Conservation (phyloP, 1,140 invertebrate genomes). For the Drosophila melanogaster region DNA sequence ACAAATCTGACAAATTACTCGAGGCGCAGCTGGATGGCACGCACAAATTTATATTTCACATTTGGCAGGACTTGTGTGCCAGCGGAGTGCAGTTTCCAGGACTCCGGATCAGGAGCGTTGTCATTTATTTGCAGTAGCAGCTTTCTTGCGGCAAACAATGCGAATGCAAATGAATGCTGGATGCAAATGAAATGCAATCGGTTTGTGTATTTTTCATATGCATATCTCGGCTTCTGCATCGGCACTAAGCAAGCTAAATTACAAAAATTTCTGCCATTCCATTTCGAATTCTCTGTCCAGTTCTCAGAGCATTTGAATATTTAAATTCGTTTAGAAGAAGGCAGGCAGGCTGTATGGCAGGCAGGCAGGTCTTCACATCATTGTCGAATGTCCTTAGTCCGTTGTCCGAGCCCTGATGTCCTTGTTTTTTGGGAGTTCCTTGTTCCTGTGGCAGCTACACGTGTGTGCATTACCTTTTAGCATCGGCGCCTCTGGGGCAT, state of each 20-base stretch:
- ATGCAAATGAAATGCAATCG: conserved; percentile 51
- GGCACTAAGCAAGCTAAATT: conserved; percentile 34
- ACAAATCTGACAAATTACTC: conserved; percentile 71
- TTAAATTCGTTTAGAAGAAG: conserved; percentile 59
- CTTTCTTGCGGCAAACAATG: conserved; percentile 59
- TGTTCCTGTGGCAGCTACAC: conserved; percentile 38
- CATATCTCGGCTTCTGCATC: conserved; percentile 30
- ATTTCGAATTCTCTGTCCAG: conserved; percentile 37
- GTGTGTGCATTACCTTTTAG: conserved; percentile 49
- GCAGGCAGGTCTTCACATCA: conserved; percentile 16
- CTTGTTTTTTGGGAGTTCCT: conserved; percentile 12
- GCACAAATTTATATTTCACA: conserved; percentile 61
- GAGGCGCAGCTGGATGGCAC: conserved; percentile 46
- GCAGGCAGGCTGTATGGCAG: not conserved
- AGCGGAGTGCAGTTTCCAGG: conserved; percentile 4
- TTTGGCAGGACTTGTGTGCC: conserved; percentile 41
- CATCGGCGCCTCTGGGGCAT: conserved; percentile 51
- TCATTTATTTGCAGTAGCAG: conserved; percentile 54
- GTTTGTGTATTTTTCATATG: conserved; percentile 61
- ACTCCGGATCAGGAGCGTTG: conserved; percentile 33
- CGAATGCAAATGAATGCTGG: conserved; percentile 47
- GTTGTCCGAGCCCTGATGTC: conserved; percentile 1
- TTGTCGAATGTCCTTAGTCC: conserved; percentile 1
- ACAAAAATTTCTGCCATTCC: conserved; percentile 36
- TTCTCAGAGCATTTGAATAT: conserved; percentile 49